Percentiles rank a stretch among this genome's conserved stretches.
These are phyloP conservation scores for Phenacoccus solenopsis DNA, from an alignment of 1,140 invertebrate species.

Conservation along the genomic window DNA sequence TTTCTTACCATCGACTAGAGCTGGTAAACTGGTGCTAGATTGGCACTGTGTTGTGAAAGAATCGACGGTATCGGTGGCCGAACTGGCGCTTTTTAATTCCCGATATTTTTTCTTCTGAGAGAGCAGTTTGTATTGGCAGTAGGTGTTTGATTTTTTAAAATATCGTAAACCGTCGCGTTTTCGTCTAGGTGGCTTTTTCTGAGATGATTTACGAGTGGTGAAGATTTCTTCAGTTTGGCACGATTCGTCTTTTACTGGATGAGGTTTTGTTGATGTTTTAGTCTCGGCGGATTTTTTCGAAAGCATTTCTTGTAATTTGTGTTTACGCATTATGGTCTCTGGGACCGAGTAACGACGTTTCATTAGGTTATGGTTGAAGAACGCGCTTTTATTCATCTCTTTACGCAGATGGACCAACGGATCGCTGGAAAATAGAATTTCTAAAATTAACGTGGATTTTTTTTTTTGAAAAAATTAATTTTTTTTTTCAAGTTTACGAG, in stretches of 20 bases:
- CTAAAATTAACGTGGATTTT: background rate
- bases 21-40: background rate
- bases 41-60: background rate
- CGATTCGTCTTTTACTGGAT: background rate
- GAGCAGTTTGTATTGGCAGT: background rate
- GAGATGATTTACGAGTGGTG: background rate
- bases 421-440: background rate
- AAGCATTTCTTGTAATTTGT: background rate
- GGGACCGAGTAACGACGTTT: constrained; percentile 7
- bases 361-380: constrained; percentile 1
- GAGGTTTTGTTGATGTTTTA: background rate
- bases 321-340: constrained; percentile 8
- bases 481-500: no score
- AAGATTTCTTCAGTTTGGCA: background rate
- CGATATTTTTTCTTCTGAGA: background rate
- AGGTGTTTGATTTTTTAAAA: constrained; percentile 1
- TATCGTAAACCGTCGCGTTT: background rate
- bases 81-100: background rate
- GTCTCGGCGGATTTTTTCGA: background rate
- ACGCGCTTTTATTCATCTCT: background rate
- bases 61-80: background rate
- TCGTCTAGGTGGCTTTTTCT: background rate
- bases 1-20: background rate
- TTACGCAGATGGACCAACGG: background rate
- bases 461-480: no score